Percentiles rank a stretch among this genome's conserved stretches.
Evolutionary conservation across 2,797 vertebrate species (phyloP).

Genomic region (Notolepis coatsorum): DNA sequence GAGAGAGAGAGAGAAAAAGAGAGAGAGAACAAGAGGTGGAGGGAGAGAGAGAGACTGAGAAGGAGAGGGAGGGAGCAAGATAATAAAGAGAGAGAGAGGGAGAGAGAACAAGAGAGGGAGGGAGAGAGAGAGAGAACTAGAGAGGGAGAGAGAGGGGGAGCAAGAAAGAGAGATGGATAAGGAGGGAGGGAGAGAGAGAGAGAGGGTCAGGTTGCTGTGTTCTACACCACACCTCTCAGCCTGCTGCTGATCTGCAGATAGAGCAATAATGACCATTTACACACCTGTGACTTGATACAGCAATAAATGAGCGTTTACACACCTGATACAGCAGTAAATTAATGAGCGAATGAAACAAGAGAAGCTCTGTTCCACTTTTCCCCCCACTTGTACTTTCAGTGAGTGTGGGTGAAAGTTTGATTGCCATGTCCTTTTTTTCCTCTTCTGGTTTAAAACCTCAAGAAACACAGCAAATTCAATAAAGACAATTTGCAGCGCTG

Average conservation of each 20-base stretch:
- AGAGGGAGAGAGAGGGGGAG: not conserved
- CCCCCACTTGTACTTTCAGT: conserved; percentile 3
- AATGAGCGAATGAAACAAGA: conserved; percentile 41
- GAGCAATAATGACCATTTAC: conserved; percentile 36
- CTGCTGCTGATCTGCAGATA: conserved; percentile 45
- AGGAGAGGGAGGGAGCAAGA: not conserved
- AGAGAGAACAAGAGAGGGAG: not conserved
- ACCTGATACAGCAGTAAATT: conserved; percentile 18
- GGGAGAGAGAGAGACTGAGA: not conserved
- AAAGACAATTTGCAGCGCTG: not conserved
- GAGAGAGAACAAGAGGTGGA: not conserved
- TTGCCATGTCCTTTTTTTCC: not conserved
- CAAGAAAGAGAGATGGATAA: not conserved
- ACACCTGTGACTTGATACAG: conserved; percentile 25
- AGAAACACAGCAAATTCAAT: not conserved
- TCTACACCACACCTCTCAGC: conserved; percentile 33
- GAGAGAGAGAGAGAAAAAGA: not conserved
- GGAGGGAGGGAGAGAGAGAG: conserved; percentile 2
- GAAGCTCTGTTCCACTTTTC: conserved; percentile 30
- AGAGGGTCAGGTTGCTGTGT: conserved; percentile 22
- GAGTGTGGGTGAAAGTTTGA: conserved; percentile 14
- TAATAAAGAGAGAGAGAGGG: not conserved
- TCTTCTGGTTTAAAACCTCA: conserved; percentile 1
- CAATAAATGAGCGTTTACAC: conserved; percentile 27
- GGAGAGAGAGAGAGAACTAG: not conserved